Base-by-base conservation (phyloP, 1,140 invertebrate genomes). In the Pogonomyrmex barbatus region DNA sequence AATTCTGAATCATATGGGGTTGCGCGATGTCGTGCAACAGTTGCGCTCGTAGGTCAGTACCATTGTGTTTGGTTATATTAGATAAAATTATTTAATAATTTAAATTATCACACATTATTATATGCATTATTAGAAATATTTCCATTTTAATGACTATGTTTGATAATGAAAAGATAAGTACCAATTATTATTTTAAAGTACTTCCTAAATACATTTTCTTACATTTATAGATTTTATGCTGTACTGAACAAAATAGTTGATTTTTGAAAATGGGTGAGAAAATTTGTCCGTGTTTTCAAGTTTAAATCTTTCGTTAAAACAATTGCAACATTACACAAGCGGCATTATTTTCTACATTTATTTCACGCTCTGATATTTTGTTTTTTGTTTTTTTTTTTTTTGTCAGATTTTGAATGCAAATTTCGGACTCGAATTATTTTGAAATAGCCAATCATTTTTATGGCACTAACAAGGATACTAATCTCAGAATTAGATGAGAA, bases 41-140 rank as follows among this genome's bases (percentile, higher is more conserved):
- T 84, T 87, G 91, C 83, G 85, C 62, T 68, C 54, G 73, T 86
- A 91, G 88, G 90, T 89, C 84, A 92, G 90, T 92, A 87, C 63
- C 52, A 63, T 58, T 62, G 71, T 10, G 9, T 50, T 67, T 79
- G 24, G 24, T 6, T 58, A 24, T 45, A 62, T 17, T 47, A 17
- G 52, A 12, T 52, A 47, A 67, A 33, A n/a, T 47, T 14, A 47
- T 65, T 30, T 76, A 71, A 62, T 58, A 12, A 42, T 0, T 85
- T 47, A 77, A 77, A 67, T 87, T 45, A 24, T 17, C 10, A 2
- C 42, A 56, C 30, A n/a, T 70, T 77, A 75, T 62, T n/a, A 2
- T 52, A 8, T 3, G 65, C 24, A 52, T 10, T 67, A 42, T 2
- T 65, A 67, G 50, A 65, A 79, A 33, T 56, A 56, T 10, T 12